These are phyloP conservation scores for Cydia splendana DNA, from an alignment of 1,140 invertebrate species.

Conservation along the genomic window DNA sequence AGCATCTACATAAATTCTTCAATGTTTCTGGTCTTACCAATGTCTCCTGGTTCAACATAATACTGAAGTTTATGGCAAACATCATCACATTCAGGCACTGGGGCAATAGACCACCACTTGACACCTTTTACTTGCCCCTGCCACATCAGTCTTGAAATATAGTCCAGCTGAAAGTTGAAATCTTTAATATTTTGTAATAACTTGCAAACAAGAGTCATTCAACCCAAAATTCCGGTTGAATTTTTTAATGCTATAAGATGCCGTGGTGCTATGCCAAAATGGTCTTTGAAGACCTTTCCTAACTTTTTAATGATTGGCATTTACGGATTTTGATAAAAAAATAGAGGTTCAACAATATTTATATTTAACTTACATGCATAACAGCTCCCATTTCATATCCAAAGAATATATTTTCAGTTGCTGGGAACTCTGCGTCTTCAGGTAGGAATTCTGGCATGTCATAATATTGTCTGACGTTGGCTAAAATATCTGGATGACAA, in stretches of 20 bases:
- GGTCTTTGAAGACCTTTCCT: too few species aligned
- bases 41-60: slow-evolving; percentile 91
- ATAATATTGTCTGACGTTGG: slow-evolving; percentile 89
- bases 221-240: not conserved
- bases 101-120: slow-evolving; percentile 92
- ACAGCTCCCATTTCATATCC: slow-evolving; percentile 94
- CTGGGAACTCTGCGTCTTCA: slow-evolving; percentile 91
- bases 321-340: too few species aligned
- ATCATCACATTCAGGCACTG: slow-evolving; percentile 93
- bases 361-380: slow-evolving; percentile 90
- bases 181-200: not conserved
- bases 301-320: too few species aligned
- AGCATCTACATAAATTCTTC: not conserved
- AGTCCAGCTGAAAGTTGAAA: slow-evolving; percentile 88
- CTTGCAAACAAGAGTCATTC: not conserved
- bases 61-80: slow-evolving; percentile 87
- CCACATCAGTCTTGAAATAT: slow-evolving; percentile 95
- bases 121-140: slow-evolving; percentile 93
- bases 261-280: too few species aligned
- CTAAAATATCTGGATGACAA: slow-evolving; percentile 89
- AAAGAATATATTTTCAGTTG: slow-evolving; percentile 96
- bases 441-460: slow-evolving; percentile 93
- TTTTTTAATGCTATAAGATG: slow-evolving; percentile 61
- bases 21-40: slow-evolving; percentile 80
- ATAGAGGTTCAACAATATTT: too few species aligned